Conservation (phyloP, 2,113 vertebrate species). For the Vulpes vulpes region DNA sequence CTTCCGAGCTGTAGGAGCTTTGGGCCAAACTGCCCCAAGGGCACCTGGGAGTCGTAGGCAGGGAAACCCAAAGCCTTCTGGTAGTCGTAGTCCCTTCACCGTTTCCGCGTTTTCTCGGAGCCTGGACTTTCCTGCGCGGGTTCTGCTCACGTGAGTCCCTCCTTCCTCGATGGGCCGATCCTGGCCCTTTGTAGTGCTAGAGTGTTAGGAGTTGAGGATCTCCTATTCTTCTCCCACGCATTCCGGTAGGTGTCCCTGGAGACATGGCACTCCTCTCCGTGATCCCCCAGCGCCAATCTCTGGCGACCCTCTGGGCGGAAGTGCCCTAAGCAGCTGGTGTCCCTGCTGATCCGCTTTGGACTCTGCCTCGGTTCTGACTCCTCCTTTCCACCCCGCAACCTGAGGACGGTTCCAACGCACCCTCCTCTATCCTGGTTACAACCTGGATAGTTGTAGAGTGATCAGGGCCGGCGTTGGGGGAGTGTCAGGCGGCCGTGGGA, state of each 20-base stretch:
- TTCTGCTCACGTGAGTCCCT: neutral
- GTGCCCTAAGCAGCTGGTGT: neutral
- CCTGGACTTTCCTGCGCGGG: too few species aligned
- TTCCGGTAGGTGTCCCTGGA: neutral
- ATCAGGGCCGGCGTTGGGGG: neutral
- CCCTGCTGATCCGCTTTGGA: neutral
- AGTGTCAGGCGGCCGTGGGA: neutral
- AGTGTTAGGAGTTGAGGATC: neutral
- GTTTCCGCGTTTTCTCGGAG: neutral
- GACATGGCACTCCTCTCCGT: neutral
- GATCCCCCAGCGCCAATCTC: neutral
- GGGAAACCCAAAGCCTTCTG: neutral
- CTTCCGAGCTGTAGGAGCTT: fast-evolving
- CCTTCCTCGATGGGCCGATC: neutral
- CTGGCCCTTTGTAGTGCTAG: neutral
- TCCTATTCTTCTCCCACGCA: neutral
- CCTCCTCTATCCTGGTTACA: neutral
- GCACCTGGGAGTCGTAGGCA: conserved; percentile 23
- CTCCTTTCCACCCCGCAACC: neutral
- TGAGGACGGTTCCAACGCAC: neutral
- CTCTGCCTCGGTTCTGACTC: neutral
- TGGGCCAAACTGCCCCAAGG: fast-evolving
- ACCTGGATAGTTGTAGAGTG: neutral
- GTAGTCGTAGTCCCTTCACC: neutral
- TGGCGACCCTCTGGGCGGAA: neutral